Percentiles rank a stretch among this genome's conserved stretches.
Evolutionary conservation across 2,797 vertebrate genomes (phyloP).

Genomic region (Acomys russatus): DNA sequence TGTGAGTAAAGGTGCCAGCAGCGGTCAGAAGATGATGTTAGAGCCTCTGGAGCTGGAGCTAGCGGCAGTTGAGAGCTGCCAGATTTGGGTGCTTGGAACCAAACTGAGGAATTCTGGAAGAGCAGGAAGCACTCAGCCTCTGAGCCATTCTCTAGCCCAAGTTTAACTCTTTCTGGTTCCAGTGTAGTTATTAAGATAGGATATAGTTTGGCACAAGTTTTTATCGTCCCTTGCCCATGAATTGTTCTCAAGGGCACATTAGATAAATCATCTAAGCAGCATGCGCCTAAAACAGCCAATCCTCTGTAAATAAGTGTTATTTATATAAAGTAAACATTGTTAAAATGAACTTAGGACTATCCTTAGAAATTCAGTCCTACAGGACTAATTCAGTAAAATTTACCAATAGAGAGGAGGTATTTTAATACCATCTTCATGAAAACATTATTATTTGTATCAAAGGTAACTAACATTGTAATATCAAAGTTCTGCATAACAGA

Average conservation of each 20-base stretch:
- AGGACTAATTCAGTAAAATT: background rate
- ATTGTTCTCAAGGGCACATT: conserved; percentile 16
- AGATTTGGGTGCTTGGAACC: background rate
- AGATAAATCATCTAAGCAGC: background rate
- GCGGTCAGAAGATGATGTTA: background rate
- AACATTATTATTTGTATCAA: conserved; percentile 38
- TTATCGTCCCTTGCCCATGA: background rate
- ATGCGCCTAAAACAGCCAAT: background rate
- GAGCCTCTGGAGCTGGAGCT: too few relatives aligned
- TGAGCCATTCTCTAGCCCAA: background rate
- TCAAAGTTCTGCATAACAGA: conserved; percentile 51
- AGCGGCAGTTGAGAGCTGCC: background rate
- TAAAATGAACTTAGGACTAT: background rate
- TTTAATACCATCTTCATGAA: conserved; percentile 33
- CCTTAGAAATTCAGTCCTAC: background rate
- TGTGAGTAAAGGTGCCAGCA: background rate
- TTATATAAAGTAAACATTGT: conserved; percentile 12
- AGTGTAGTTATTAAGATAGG: background rate
- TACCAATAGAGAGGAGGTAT: background rate
- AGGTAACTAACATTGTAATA: conserved; percentile 9
- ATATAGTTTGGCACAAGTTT: conserved; percentile 4
- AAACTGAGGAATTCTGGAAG: background rate
- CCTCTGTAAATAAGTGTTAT: background rate
- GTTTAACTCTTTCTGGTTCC: conserved; percentile 41
- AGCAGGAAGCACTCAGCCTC: background rate